These are phyloP conservation scores for Hylaeus volcanicus DNA, from an alignment of 1,140 invertebrate species.

Conservation along the genomic window DNA sequence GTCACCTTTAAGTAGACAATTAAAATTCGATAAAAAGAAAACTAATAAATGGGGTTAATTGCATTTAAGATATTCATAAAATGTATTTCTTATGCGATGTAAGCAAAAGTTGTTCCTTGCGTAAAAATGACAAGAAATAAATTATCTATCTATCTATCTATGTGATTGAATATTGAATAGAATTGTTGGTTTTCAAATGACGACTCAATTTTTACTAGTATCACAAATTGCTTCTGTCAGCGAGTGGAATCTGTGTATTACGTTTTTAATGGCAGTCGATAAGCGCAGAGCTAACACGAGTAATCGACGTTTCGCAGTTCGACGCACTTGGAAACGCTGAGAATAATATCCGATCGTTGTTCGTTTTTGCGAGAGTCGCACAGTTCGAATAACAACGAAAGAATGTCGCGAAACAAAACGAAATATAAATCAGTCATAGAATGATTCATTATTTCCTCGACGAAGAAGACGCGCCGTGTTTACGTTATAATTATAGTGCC, in stretches of 20 bases:
- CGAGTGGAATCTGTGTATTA: slow-evolving; percentile 15
- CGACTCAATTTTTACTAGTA: neutral
- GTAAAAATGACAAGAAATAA: no score
- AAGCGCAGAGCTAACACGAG: slow-evolving; percentile 20
- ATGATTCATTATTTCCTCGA: slow-evolving; percentile 17
- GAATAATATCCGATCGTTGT: neutral
- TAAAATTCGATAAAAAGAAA: no score
- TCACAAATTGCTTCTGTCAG: slow-evolving; percentile 43
- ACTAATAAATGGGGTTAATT: no score
- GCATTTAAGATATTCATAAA: no score
- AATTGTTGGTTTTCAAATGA: no score
- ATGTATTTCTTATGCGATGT: no score
- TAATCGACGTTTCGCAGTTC: slow-evolving; percentile 32
- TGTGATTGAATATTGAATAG: no score
- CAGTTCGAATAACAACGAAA: neutral
- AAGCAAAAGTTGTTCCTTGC: no score
- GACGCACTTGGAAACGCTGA: neutral
- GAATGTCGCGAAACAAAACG: neutral
- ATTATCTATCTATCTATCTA: no score
- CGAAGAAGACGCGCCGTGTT: neutral
- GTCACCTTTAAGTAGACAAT: no score
- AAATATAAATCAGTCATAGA: slow-evolving; percentile 4
- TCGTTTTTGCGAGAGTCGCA: neutral
- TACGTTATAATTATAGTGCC: slow-evolving; percentile 12
- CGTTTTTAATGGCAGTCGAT: slow-evolving; percentile 46